Base-by-base conservation (phyloP, 2,797 vertebrate genomes). In the Diplodus sargus region DNA sequence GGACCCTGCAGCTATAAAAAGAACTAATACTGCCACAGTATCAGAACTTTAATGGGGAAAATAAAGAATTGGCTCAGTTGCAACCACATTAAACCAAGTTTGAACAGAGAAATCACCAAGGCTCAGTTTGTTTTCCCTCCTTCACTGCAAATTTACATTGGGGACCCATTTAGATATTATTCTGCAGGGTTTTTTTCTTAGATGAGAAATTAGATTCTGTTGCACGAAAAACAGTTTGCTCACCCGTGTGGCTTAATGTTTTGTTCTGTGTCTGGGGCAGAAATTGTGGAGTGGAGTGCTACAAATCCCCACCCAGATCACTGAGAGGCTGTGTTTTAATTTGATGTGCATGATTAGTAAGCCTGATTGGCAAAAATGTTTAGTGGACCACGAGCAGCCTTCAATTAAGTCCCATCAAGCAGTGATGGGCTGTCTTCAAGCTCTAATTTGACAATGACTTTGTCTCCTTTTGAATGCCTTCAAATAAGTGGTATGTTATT, bases 261-360 rank as follows among this genome's bases (percentile, higher is more conserved):
- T 83, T 76, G 20, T 72, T 78, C 62, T 20, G 56, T 25, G 78
- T 83, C 75, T 67, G 70, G 57, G 78, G 70, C 74, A 69, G 58
- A 81, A 69, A 85, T 81, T 71, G 85, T 64, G 54, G 64, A 83
- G 76, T 42, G 74, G 20, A 78, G 77, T 79, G 74, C 81, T 83
- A 53, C 62, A 84, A 83, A 88, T 82, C 70, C 73, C 75, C 69
- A 51, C 56, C 49, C 68, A 76, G 78, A 85, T 84, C 76, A 78
- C 82, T 17, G 47, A 79, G 73, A 83, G 88, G 78, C 59, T 65
- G 75, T 76, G 82, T 83, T 92, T 90, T 91, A 65, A 91, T 92
- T 88, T 86, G 89, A 91, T 80, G 73, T 77, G 87, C 84, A 64
- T 88, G 84, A 85, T 88, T 81, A 79, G 57, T 87, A 81, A 90